phyloP scores from a whole-genome alignment of 2,888 invertebrate genomes.

The Neoascia interrupta region DNA sequence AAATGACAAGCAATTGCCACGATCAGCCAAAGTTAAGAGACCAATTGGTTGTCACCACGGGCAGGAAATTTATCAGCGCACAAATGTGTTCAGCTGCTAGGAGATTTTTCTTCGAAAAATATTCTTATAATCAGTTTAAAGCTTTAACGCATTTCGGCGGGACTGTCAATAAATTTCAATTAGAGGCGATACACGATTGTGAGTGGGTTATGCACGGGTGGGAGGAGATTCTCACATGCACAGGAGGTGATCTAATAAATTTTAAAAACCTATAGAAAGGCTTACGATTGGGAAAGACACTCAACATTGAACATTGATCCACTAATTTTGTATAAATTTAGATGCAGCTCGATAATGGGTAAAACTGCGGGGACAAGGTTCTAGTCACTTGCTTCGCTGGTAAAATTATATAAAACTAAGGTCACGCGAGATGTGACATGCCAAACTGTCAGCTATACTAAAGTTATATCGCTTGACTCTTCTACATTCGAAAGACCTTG shows the following conservation, averaged over 20 bases:
- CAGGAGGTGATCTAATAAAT: slow-evolving; percentile 16
- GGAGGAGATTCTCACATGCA: background rate
- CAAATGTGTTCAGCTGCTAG: slow-evolving; percentile 65
- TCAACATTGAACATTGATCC: background rate
- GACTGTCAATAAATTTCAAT: slow-evolving; percentile 59
- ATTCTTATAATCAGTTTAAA: slow-evolving; percentile 42
- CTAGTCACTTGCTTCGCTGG: too few relatives aligned
- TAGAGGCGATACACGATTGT: background rate
- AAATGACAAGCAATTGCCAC: slow-evolving; percentile 60
- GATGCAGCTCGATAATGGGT: too few relatives aligned
- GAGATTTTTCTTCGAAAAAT: slow-evolving; percentile 35
- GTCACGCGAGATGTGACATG: too few relatives aligned
- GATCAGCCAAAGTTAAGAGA: slow-evolving; percentile 49
- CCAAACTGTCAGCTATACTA: background rate
- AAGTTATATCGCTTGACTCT: too few relatives aligned
- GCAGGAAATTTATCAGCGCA: slow-evolving; percentile 59
- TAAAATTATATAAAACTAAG: too few relatives aligned
- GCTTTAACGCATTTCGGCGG: slow-evolving; percentile 17
- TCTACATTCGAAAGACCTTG: too few relatives aligned
- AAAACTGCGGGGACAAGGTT: too few relatives aligned
- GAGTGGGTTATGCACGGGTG: slow-evolving; percentile 14
- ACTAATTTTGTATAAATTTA: too few relatives aligned
- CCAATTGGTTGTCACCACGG: slow-evolving; percentile 56
- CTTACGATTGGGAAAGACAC: background rate
- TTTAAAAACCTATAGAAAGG: background rate